Evolutionary conservation across 2,113 vertebrate species (phyloP).

Genomic region (Myanophis thanlyinensis): DNA sequence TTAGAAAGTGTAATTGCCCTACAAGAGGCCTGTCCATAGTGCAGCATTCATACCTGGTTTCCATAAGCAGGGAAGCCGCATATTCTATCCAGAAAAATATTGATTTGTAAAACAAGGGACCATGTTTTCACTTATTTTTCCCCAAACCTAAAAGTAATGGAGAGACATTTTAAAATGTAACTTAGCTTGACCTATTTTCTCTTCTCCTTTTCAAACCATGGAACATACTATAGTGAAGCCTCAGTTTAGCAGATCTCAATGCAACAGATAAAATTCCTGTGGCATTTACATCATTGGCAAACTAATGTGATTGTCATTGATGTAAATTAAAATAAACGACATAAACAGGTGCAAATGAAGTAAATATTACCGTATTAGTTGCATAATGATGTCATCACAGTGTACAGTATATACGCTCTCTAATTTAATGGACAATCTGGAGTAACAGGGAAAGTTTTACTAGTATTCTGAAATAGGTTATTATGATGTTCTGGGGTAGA

Average conservation of each 20-base stretch:
- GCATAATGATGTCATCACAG: background rate
- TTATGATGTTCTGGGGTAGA: background rate
- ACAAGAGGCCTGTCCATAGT: background rate
- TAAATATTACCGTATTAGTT: background rate
- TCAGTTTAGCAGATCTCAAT: background rate
- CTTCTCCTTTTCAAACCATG: background rate
- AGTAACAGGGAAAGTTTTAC: background rate
- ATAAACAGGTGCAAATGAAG: background rate
- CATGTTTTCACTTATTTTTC: background rate
- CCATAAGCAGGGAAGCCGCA: background rate
- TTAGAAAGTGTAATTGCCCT: background rate
- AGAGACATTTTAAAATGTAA: background rate
- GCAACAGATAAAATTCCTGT: background rate
- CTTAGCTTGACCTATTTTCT: background rate
- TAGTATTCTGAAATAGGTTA: background rate
- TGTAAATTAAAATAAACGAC: background rate
- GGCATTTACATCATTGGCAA: background rate
- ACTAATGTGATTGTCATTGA: background rate
- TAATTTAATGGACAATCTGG: background rate
- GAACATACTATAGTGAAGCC: background rate
- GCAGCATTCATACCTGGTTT: background rate
- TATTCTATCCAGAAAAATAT: background rate
- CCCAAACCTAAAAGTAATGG: background rate
- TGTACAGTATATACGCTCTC: background rate
- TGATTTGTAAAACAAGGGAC: background rate